Conservation (phyloP, 2,113 vertebrate genomes). For the Herpetotheres cachinnans region DNA sequence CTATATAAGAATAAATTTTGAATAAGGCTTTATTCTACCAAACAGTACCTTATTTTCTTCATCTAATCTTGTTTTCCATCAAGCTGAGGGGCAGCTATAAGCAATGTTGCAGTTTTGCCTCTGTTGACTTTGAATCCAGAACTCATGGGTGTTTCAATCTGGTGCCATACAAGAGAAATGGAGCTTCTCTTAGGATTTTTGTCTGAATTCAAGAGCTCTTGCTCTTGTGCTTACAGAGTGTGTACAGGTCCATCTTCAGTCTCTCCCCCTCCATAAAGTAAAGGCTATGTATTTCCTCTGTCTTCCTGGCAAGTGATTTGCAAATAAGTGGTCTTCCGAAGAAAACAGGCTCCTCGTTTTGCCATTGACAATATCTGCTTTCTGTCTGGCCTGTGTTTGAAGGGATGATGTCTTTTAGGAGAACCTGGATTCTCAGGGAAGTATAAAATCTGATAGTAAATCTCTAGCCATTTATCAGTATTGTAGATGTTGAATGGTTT, state of each 20-base stretch:
- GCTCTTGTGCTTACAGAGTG: not conserved
- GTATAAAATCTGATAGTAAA: not conserved
- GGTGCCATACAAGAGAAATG: not conserved
- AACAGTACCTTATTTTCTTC: not conserved
- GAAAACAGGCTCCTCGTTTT: not conserved
- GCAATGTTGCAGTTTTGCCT: not conserved
- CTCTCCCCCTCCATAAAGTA: rapidly evolving
- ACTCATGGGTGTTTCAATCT: not conserved
- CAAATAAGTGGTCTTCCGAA: not conserved
- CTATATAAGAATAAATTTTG: not conserved
- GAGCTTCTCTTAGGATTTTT: not conserved
- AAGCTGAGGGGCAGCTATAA: not conserved
- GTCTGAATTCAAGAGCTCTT: not conserved
- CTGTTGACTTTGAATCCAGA: not conserved
- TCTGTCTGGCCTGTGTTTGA: not conserved
- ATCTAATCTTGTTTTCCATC: not conserved
- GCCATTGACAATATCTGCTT: rapidly evolving
- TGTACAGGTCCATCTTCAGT: not conserved
- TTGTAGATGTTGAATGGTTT: not conserved
- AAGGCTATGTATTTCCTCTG: not conserved
- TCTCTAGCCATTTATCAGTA: not conserved
- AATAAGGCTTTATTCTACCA: not conserved
- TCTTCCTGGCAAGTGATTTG: not conserved
- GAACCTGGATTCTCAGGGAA: not conserved
- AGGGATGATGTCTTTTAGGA: not conserved